Percentiles rank a stretch among this genome's conserved stretches.
phyloP scores from a whole-genome alignment of 2,113 vertebrate species.

The Platysteira castanea region DNA sequence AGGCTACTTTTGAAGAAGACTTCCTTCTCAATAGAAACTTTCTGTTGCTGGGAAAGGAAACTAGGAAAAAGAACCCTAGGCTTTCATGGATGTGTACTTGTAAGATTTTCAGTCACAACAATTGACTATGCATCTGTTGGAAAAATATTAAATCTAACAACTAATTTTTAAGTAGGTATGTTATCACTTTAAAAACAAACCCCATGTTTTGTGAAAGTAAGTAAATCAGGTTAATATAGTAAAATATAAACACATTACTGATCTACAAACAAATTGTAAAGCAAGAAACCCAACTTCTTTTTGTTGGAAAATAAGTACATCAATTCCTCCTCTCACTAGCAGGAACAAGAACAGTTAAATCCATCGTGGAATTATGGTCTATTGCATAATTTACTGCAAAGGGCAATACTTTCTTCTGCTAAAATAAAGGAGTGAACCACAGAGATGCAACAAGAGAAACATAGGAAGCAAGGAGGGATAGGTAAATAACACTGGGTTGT shows the following conservation, averaged over 20 bases:
- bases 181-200: neutral
- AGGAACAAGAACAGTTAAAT: neutral
- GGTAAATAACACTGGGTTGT: neutral
- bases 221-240: neutral
- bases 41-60: neutral
- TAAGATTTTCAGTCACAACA: neutral
- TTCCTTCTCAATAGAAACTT: neutral
- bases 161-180: neutral
- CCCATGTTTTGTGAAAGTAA: neutral
- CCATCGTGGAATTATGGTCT: neutral
- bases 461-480: neutral
- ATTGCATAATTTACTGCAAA: neutral
- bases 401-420: neutral
- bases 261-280: neutral
- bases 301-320: neutral
- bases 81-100: neutral
- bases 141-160: neutral
- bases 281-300: neutral
- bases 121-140: no score
- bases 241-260: neutral
- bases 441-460: neutral
- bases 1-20: neutral
- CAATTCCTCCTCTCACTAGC: neutral
- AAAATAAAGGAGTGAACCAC: neutral
- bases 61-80: accelerated